phyloP scores from a whole-genome alignment of 1,140 invertebrate species.

The Pogonognathellus flavescens region DNA sequence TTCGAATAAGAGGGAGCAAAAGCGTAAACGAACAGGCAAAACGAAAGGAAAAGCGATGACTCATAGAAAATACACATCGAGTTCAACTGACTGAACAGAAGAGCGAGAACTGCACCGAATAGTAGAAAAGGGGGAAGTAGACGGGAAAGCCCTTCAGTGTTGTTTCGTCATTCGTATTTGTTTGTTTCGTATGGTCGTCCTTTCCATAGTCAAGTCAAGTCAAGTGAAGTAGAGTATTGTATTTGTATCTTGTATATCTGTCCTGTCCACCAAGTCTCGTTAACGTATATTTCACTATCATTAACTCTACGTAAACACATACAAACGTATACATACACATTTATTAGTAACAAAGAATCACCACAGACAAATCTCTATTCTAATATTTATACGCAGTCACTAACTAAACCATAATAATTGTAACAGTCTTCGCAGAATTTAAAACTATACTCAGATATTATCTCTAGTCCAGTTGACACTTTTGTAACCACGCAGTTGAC shows the following conservation, averaged over 20 bases:
- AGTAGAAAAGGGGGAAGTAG: slow-evolving; percentile 32
- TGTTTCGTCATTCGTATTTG: slow-evolving; percentile 46
- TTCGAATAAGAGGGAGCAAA: slow-evolving; percentile 24
- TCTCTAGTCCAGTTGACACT: background rate
- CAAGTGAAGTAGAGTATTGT: slow-evolving; percentile 38
- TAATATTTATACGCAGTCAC: slow-evolving; percentile 20
- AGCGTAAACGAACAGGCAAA: slow-evolving; percentile 4
- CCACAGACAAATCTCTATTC: slow-evolving; percentile 27
- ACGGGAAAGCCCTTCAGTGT: slow-evolving; percentile 41
- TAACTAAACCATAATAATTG: background rate
- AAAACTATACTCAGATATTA: background rate
- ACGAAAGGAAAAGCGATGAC: slow-evolving; percentile 23
- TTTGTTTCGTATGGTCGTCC: slow-evolving; percentile 46
- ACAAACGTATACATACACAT: background rate
- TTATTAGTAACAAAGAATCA: background rate
- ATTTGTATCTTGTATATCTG: slow-evolving; percentile 1
- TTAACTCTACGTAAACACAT: background rate
- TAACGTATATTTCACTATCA: background rate
- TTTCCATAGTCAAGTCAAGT: slow-evolving; percentile 38
- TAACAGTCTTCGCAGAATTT: background rate
- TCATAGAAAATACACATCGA: slow-evolving; percentile 34
- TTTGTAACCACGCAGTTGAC: background rate
- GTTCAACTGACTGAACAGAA: slow-evolving; percentile 35
- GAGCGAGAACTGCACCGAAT: slow-evolving; percentile 24
- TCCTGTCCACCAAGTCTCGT: background rate